Conservation (phyloP, 2,888 invertebrate species). For the Tenthredo distinguenda region DNA sequence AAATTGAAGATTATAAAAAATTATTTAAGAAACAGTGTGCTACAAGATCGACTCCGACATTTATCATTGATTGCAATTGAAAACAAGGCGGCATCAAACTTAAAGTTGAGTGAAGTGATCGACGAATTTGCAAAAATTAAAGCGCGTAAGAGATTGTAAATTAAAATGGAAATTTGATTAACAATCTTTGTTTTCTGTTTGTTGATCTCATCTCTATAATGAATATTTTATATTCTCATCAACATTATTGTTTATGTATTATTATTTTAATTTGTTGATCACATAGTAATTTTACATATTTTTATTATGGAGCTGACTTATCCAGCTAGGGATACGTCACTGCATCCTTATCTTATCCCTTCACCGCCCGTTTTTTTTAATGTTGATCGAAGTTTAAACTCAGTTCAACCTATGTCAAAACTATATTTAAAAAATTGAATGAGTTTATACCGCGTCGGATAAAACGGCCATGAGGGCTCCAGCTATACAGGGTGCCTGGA, state of each 20-base stretch:
- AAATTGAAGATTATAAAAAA: constrained; percentile 51
- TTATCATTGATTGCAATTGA: constrained; percentile 55
- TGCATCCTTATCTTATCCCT: too few species aligned
- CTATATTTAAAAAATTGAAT: not conserved
- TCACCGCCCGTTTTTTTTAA: not conserved
- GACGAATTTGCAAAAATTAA: constrained; percentile 55
- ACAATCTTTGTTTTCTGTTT: not conserved
- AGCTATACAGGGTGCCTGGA: too few species aligned
- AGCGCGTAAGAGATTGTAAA: constrained; percentile 44
- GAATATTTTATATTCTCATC: too few species aligned
- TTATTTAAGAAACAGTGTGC: constrained; percentile 54
- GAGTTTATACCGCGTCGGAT: too few species aligned
- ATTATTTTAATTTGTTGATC: too few species aligned
- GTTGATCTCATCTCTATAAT: constrained; percentile 9
- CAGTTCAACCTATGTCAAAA: not conserved
- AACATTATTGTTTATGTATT: too few species aligned
- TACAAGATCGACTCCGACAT: constrained; percentile 56
- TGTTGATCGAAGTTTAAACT: not conserved
- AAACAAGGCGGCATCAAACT: constrained; percentile 53
- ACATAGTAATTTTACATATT: too few species aligned
- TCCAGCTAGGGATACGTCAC: too few species aligned
- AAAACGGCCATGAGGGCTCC: too few species aligned
- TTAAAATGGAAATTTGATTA: not conserved
- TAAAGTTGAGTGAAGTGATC: constrained; percentile 56
- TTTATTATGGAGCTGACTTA: too few species aligned